A percentile compares a stretch with the other conserved stretches of the same genome.
phyloP scores from a whole-genome alignment of 2,888 invertebrate species.

The Hemicrepidius hirtus region DNA sequence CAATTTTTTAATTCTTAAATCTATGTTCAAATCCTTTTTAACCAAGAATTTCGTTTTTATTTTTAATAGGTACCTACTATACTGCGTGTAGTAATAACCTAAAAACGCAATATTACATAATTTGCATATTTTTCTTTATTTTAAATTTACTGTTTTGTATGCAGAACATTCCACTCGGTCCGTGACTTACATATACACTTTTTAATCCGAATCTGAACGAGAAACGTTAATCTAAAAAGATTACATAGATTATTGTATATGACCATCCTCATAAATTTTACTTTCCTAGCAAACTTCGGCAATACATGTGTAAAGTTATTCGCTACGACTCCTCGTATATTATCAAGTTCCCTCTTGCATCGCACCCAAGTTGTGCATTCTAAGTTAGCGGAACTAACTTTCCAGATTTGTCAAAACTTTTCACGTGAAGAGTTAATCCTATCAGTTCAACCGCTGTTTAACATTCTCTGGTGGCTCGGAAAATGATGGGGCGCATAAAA shows the following conservation, averaged over 20 bases:
- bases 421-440: slow-evolving; percentile 29
- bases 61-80: too few relatives aligned
- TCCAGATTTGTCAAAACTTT: slow-evolving; percentile 30
- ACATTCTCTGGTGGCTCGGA: slow-evolving; percentile 14
- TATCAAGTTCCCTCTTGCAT: slow-evolving; percentile 24
- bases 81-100: too few relatives aligned
- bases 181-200: neutral
- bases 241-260: slow-evolving; percentile 20
- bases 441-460: slow-evolving; percentile 19
- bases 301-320: slow-evolving; percentile 30
- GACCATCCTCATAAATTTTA: slow-evolving; percentile 20
- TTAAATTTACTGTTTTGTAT: neutral
- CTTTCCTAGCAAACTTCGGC: slow-evolving; percentile 24
- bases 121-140: too few relatives aligned
- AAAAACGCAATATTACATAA: too few relatives aligned
- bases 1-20: too few relatives aligned
- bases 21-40: too few relatives aligned
- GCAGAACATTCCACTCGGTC: neutral
- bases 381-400: slow-evolving; percentile 11
- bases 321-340: slow-evolving; percentile 19
- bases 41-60: too few relatives aligned
- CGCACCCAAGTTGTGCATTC: slow-evolving; percentile 24
- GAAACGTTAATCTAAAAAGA: slow-evolving; percentile 19
- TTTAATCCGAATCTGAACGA: neutral
- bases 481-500: slow-evolving; percentile 6